Evolutionary conservation across 2,113 vertebrate species (phyloP).

Genomic region (Otis tarda): DNA sequence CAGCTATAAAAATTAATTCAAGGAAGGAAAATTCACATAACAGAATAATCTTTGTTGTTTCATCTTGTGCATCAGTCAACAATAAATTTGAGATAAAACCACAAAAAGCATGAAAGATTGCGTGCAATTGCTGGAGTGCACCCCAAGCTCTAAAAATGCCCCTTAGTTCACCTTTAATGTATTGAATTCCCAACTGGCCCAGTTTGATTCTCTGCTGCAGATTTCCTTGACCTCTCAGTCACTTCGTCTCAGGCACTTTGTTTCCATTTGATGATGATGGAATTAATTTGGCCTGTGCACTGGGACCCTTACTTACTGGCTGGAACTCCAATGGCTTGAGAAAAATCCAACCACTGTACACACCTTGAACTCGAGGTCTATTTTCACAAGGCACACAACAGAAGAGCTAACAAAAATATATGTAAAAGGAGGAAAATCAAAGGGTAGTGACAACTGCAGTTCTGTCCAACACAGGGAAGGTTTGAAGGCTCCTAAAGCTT

Average conservation of each 20-base stretch:
- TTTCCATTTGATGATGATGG: conserved; percentile 54
- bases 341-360: not conserved
- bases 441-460: not conserved
- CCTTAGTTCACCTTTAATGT: not conserved
- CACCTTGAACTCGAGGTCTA: not conserved
- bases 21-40: not conserved
- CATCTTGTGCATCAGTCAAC: not conserved
- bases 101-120: not conserved
- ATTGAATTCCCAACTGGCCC: not conserved
- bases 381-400: not conserved
- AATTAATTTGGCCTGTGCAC: conserved; percentile 32
- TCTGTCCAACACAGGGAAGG: not conserved
- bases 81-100: not conserved
- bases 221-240: conserved; percentile 28
- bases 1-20: not conserved
- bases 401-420: conserved; percentile 1
- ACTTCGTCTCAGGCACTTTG: conserved; percentile 51
- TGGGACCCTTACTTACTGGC: not conserved
- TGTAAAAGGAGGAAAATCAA: not conserved
- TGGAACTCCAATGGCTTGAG: conserved; percentile 15
- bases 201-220: not conserved
- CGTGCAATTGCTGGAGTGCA: not conserved
- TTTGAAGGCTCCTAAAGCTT: not conserved
- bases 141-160: not conserved
- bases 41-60: not conserved